These are phyloP conservation scores for Lasius platythorax DNA, from an alignment of 2,888 invertebrate genomes.

Conservation along the genomic window DNA sequence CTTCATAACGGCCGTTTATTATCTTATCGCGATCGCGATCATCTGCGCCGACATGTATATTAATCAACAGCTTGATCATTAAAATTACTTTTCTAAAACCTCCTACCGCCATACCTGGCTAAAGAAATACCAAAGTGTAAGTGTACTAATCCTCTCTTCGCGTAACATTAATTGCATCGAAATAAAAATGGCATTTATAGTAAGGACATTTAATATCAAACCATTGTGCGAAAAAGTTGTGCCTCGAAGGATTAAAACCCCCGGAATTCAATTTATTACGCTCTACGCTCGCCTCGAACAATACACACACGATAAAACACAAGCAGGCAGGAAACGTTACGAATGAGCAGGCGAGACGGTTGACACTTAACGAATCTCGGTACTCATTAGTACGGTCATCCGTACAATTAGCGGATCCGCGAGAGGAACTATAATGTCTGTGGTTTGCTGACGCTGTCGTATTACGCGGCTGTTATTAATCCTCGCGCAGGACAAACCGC, in stretches of 20 bases:
- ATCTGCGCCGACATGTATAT: slow-evolving; percentile 13
- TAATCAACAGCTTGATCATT: slow-evolving; percentile 41
- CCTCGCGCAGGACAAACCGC: slow-evolving; percentile 8
- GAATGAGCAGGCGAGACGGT: slow-evolving; percentile 3
- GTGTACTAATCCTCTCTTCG: background rate
- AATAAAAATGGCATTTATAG: background rate
- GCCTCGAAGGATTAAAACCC: background rate
- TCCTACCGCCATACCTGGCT: background rate
- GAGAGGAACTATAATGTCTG: slow-evolving; percentile 25
- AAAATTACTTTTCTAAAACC: background rate
- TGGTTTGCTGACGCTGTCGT: slow-evolving; percentile 37
- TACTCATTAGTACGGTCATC: slow-evolving; percentile 34
- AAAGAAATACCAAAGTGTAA: background rate
- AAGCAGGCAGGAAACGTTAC: background rate
- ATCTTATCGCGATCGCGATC: slow-evolving; percentile 43
- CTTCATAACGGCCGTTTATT: slow-evolving; percentile 42
- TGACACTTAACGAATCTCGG: slow-evolving; percentile 50
- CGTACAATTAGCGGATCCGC: slow-evolving; percentile 35
- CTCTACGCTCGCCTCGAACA: background rate
- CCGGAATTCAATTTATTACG: slow-evolving; percentile 15
- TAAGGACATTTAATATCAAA: background rate
- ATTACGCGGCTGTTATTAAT: slow-evolving; percentile 36
- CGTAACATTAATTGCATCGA: background rate
- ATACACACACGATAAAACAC: background rate
- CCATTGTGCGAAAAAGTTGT: background rate